Percentiles rank a stretch among this genome's conserved stretches.
Evolutionary conservation across 1,140 invertebrate species (phyloP).

Genomic region (Phortica variegata): DNA sequence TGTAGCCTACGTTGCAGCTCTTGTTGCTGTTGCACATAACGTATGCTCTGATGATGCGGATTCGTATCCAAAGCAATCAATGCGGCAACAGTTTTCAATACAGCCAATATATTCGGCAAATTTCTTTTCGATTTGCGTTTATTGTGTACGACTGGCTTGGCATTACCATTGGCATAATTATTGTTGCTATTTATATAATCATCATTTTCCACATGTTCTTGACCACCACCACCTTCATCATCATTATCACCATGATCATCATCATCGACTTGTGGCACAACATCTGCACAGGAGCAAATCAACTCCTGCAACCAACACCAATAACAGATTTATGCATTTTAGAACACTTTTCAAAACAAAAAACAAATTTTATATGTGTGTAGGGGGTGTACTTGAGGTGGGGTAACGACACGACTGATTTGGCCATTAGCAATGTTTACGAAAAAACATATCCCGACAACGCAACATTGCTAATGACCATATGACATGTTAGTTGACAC

Average conservation of each 20-base stretch:
- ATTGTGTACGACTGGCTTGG: constrained; percentile 1
- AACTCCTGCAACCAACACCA: constrained; percentile 72
- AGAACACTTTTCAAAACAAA: constrained; percentile 23
- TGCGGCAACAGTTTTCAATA: constrained; percentile 47
- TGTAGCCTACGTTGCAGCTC: constrained; percentile 30
- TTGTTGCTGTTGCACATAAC: constrained; percentile 43
- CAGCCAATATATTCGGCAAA: constrained; percentile 46
- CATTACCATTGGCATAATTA: constrained; percentile 20
- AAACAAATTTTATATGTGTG: constrained; percentile 8
- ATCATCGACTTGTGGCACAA: constrained; percentile 59
- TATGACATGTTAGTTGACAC: no score
- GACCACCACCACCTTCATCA: no score
- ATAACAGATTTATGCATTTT: constrained; percentile 56
- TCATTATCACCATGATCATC: constrained; percentile 20
- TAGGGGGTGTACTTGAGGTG: constrained; percentile 10
- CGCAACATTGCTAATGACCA: no score
- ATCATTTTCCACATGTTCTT: no score
- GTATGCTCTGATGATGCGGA: constrained; percentile 54
- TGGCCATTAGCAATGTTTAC: constrained; percentile 9
- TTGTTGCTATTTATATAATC: constrained; percentile 28
- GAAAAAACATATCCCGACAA: no score
- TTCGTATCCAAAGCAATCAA: constrained; percentile 50
- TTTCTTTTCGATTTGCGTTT: constrained; percentile 3
- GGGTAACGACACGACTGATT: neutral
- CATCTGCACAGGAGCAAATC: constrained; percentile 73